Evolutionary conservation across 2,113 vertebrate species (phyloP).

Genomic region (Stictonetta naevosa): DNA sequence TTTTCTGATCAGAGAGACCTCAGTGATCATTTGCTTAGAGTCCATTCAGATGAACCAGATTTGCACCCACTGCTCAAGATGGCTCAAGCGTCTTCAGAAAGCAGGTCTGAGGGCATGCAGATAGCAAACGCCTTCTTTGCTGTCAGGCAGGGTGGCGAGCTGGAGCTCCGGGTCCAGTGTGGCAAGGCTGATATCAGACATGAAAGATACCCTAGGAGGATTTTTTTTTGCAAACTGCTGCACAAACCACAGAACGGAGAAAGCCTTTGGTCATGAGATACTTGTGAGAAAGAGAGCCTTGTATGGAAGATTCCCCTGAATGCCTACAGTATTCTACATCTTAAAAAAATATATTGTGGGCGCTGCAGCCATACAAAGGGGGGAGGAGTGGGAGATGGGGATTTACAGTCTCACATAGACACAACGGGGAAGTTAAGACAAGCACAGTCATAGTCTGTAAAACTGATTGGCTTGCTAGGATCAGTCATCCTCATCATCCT

Average conservation of each 20-base stretch:
- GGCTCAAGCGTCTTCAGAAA: not conserved
- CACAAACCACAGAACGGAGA: conserved; percentile 55
- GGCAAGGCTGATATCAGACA: conserved; percentile 46
- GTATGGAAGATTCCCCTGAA: conserved; percentile 70
- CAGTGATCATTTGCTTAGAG: not conserved
- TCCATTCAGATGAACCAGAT: not conserved
- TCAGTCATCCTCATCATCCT: conserved; percentile 64
- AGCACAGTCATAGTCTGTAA: conserved; percentile 71
- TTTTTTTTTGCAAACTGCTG: conserved; percentile 45
- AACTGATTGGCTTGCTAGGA: conserved; percentile 53
- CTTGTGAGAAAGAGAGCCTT: conserved; percentile 56
- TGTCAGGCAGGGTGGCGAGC: not conserved
- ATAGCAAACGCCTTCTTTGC: not conserved
- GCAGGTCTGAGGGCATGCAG: not conserved
- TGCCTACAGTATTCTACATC: conserved; percentile 67
- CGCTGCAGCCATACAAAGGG: conserved; percentile 72
- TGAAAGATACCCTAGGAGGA: conserved; percentile 34
- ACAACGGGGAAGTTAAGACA: conserved; percentile 59
- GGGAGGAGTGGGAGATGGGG: conserved; percentile 47
- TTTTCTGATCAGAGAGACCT: conserved; percentile 25
- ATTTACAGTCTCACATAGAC: conserved; percentile 72
- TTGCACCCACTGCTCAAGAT: not conserved
- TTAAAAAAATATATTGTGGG: conserved; percentile 78
- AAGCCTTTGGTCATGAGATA: conserved; percentile 73
- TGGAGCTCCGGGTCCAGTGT: conserved; percentile 57